Evolutionary conservation across 2,797 vertebrate genomes (phyloP), one percentile per base, ranked within the genome.

Genomic region (Apogon hyalosoma): DNA sequence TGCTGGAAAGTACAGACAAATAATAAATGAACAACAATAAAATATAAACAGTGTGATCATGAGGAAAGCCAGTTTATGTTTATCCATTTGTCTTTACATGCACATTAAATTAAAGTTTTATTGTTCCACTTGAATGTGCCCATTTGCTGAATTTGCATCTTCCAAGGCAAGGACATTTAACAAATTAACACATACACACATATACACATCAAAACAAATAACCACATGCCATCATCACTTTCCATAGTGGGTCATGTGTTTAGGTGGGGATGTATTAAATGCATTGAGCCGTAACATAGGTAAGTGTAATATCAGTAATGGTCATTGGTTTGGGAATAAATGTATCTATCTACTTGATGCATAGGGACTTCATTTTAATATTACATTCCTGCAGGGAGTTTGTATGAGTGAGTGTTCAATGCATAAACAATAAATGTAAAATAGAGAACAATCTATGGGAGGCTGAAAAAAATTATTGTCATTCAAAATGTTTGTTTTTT

Each of bases 171-270:
- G 15, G 4, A 43, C 52, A 53, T 8, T 13, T 16, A 11, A 38
- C 55, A 31, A 28, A 28, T 28, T 28, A 28, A 57, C 48, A 15
- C 40, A 49, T 53, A 66, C 6, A 42, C 50, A 52, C 38, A n/a
- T 24, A 24, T 16, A 59, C 16, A 59, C 53, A 61, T 5, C 39
- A 43, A n/a, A 69, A 40, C 11, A 13, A 63, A 14, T 62, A 58
- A 49, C 57, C 57, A 28, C 54, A 54, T 41, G n/a, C 24, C n/a
- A 19, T 42, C 53, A 42, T 53, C 51, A 48, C 43, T 71, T 58
- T 71, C 40, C 6, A 55, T 75, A 51, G 78, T 66, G 41, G 33
- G 13, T 43, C 41, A 31, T 31, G 19, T 65, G 52, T 74, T 42
- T 69, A 65, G 49, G 66, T 67, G 31, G 15, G 10, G 64, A 50